phyloP scores from a whole-genome alignment of 2,113 vertebrate species.

The Gymnarchus niloticus region DNA sequence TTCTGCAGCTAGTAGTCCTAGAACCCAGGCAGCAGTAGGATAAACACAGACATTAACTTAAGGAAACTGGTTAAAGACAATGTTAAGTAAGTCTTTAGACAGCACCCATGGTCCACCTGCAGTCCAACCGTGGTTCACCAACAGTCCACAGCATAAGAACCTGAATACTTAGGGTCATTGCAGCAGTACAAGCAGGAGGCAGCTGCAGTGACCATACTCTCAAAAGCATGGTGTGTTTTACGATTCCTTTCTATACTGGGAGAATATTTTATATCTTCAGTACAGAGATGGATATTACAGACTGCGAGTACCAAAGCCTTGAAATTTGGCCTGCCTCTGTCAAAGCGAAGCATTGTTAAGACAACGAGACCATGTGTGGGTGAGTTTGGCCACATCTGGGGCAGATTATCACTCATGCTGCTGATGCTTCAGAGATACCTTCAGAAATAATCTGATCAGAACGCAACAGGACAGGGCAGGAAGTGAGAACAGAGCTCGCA shows the following conservation, averaged over 20 bases:
- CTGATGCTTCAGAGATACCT: neutral
- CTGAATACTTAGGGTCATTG: no score
- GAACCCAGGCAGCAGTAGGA: constrained; percentile 78
- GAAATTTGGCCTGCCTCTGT: neutral
- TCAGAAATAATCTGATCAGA: neutral
- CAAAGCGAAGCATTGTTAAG: neutral
- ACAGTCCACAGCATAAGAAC: no score
- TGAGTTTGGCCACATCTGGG: neutral
- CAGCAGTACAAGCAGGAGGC: no score
- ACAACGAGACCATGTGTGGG: neutral
- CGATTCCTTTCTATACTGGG: neutral
- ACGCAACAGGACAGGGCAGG: neutral
- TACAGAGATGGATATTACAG: neutral
- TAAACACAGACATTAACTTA: constrained; percentile 72
- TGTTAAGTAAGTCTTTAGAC: neutral
- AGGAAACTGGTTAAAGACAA: neutral
- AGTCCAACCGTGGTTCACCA: no score
- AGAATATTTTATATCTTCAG: neutral
- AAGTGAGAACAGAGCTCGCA: no score
- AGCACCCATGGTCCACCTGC: neutral
- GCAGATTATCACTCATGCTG: neutral
- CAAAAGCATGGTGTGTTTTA: no score
- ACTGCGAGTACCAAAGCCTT: neutral
- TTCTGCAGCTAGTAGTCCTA: constrained; percentile 98
- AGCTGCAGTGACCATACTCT: no score